These are phyloP conservation scores for Platysteira castanea DNA, from an alignment of 2,113 vertebrate species.

Conservation along the genomic window DNA sequence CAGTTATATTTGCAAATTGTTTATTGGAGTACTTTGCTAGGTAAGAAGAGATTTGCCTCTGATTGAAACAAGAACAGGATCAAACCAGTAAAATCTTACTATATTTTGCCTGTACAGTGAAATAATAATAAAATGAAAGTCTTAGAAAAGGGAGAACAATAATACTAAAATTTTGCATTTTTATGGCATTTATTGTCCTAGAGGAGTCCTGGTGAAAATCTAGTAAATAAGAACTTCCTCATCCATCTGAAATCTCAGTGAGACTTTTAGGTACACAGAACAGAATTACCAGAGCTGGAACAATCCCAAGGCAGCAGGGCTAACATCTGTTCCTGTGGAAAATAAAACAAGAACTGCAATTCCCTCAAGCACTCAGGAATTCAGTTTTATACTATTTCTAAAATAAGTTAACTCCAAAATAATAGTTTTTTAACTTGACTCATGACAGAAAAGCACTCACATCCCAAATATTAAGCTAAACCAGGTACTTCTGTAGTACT, in stretches of 20 bases:
- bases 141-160: not conserved
- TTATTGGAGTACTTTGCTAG: not conserved
- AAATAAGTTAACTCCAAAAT: not conserved
- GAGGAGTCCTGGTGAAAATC: not conserved
- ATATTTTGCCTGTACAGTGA: not conserved
- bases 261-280: conserved; percentile 27
- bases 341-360: conserved; percentile 23
- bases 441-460: not conserved
- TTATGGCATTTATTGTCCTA: not conserved
- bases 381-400: not conserved
- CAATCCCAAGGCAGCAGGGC: not conserved
- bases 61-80: not conserved
- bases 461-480: not conserved
- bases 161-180: not conserved
- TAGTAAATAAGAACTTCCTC: conserved; percentile 34
- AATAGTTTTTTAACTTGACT: not conserved
- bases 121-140: not conserved
- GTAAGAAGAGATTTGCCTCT: not conserved
- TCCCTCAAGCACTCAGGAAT: not conserved
- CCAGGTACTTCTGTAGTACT: not conserved
- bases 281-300: conserved; percentile 13
- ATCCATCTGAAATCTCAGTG: not conserved
- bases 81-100: not conserved
- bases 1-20: not conserved
- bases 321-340: conserved; percentile 26